These are phyloP conservation scores for Metallyticus violacea DNA, from an alignment of 2,888 invertebrate species.

Conservation along the genomic window DNA sequence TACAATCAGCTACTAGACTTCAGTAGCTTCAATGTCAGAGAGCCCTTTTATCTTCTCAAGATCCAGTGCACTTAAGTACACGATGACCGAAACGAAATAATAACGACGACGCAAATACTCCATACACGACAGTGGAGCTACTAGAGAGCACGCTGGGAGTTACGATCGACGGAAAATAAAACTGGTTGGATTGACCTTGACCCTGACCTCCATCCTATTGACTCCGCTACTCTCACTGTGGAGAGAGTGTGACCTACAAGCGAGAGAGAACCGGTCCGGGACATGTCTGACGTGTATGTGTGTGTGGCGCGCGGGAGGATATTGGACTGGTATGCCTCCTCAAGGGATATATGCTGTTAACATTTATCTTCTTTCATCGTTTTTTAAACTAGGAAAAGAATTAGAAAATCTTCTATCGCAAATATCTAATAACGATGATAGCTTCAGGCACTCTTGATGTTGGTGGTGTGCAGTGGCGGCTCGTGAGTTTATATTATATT, in stretches of 20 bases:
- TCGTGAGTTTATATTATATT: too few relatives aligned
- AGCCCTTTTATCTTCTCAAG: neutral
- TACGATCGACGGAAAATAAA: neutral
- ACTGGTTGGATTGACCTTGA: constrained; percentile 13
- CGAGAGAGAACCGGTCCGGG: neutral
- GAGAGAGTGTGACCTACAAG: constrained; percentile 11
- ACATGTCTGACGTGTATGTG: neutral
- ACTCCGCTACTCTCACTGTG: neutral
- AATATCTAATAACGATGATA: too few relatives aligned
- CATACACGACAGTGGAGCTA: neutral
- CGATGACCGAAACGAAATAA: neutral
- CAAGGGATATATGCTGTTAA: neutral
- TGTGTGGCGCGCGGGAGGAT: neutral
- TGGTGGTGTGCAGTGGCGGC: too few relatives aligned
- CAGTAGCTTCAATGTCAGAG: too few relatives aligned
- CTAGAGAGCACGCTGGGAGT: neutral
- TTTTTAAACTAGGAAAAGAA: neutral
- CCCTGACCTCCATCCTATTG: constrained; percentile 13
- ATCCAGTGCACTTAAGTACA: neutral
- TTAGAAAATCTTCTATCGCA: too few relatives aligned
- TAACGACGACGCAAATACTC: neutral
- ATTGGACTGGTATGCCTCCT: neutral
- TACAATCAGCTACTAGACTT: too few relatives aligned
- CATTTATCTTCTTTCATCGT: neutral
- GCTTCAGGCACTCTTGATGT: too few relatives aligned